A percentile compares a stretch with the other conserved stretches of the same genome.
phyloP scores from a whole-genome alignment of 2,888 invertebrate species.

The Nezara viridula region DNA sequence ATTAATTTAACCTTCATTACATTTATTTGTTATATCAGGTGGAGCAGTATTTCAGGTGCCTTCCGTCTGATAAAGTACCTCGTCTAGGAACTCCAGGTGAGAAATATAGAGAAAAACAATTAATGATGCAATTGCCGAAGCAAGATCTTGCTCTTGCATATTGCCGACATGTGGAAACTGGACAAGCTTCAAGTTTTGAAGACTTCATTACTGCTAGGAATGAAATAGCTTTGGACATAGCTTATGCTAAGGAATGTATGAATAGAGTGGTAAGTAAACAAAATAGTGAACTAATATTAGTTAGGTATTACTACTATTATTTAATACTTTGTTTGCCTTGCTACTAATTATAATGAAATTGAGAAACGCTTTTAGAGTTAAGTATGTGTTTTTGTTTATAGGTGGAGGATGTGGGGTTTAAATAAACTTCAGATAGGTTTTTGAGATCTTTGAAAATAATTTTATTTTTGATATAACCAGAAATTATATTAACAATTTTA shows the following conservation, averaged over 20 bases:
- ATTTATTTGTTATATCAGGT: constrained; percentile 74
- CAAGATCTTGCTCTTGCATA: constrained; percentile 93
- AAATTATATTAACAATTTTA: no score
- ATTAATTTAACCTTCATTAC: no score
- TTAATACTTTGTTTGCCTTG: background rate
- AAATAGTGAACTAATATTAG: no score
- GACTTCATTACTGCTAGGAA: constrained; percentile 95
- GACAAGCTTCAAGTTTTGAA: constrained; percentile 86
- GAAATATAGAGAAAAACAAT: constrained; percentile 82
- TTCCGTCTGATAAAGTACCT: constrained; percentile 85
- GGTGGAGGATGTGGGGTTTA: no score
- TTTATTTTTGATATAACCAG: no score
- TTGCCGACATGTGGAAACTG: constrained; percentile 86
- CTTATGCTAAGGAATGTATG: constrained; percentile 72
- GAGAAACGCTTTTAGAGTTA: no score
- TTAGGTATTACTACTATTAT: background rate
- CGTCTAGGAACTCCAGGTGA: constrained; percentile 84
- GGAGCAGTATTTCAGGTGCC: constrained; percentile 91
- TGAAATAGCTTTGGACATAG: constrained; percentile 96
- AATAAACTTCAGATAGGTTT: no score
- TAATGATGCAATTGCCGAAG: constrained; percentile 91
- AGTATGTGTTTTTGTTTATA: no score
- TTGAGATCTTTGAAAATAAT: no score
- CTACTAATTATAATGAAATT: no score
- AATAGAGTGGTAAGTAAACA: constrained; percentile 68